Conservation (phyloP, 2,888 invertebrate species). For the Meliscaeva auricollis region DNA sequence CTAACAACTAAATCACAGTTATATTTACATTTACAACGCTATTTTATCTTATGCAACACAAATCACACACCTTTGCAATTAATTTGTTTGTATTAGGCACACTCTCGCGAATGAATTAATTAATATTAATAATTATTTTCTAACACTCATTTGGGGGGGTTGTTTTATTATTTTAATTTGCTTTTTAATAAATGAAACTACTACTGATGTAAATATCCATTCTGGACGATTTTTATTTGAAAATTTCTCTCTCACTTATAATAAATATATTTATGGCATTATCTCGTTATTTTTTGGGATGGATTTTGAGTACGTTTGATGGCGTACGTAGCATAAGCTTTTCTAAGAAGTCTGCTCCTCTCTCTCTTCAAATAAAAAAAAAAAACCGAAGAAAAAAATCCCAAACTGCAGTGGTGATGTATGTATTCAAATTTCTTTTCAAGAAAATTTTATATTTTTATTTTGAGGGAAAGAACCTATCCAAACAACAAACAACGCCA, state of each 20-base stretch:
- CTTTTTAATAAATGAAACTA: constrained; percentile 53
- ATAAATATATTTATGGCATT: constrained; percentile 48
- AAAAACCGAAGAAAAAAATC: too few relatives aligned
- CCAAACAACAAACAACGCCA: constrained; percentile 52
- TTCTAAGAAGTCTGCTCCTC: constrained; percentile 61
- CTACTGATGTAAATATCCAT: constrained; percentile 59
- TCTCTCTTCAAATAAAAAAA: constrained; percentile 41
- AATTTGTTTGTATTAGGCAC: constrained; percentile 48
- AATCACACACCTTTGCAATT: constrained; percentile 59
- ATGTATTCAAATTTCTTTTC: constrained; percentile 62
- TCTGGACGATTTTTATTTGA: constrained; percentile 30
- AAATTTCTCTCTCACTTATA: constrained; percentile 12
- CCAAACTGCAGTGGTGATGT: constrained; percentile 63
- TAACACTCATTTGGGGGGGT: constrained; percentile 16
- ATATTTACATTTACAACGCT: constrained; percentile 47
- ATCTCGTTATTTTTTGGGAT: constrained; percentile 70
- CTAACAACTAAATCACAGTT: constrained; percentile 76
- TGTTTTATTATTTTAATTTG: constrained; percentile 24
- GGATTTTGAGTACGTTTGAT: constrained; percentile 68
- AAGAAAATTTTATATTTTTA: constrained; percentile 43
- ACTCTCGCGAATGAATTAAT: constrained; percentile 58
- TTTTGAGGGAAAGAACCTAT: constrained; percentile 31
- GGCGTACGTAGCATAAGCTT: constrained; percentile 68
- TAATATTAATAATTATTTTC: constrained; percentile 30
- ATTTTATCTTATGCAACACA: constrained; percentile 51